Evolutionary conservation across 2,797 vertebrate genomes (phyloP), one percentile per base, ranked within the genome.

Genomic region (Tinamus major): DNA sequence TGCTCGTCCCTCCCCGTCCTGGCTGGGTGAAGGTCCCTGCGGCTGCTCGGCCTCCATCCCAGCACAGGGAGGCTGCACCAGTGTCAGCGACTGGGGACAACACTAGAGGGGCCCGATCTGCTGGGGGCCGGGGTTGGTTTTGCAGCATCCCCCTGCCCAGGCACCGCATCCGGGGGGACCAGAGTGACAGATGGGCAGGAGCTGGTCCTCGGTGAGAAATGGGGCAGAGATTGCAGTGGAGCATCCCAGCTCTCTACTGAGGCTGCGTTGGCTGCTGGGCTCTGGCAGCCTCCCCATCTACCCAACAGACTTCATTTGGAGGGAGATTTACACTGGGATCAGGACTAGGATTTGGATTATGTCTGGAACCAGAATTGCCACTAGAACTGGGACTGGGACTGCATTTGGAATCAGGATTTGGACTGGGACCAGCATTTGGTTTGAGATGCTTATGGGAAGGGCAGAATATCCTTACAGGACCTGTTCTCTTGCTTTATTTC

Each of bases 191-290:
- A 37, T 55, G 85, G 41, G 39, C 51, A 31, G 65, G 33, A 46
- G 24, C 27, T 5, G 35, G 19, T 41, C 13, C 75, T 59, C 17
- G 71, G 76, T 24, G 37, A 31, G 86, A 65, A 86, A 58, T 0
- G 17, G 35, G 56, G 62, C 48, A 7, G 33, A 79, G 61, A 29
- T 0, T 20, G 24, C 0, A 0, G 0, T 6, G 48, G 46, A 42
- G 12, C 49, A 69, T 80, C 46, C 16, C n/a, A 20, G 42, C 8
- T 79, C 49, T 65, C 27, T 2, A 42, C 13, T 11, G 24, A 75
- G 37, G 14, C 35, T 79, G 16, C 39, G 62, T 1, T 31, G 79
- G 65, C 20, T 59, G 21, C 8, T 2, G 29, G n/a, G 58, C 37
- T 49, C 63, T 63, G 86, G 10, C 13, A 87, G 35, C 51, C 37